Evolutionary conservation across 2,113 vertebrate species (phyloP).

Genomic region (Aphyosemion australe): DNA sequence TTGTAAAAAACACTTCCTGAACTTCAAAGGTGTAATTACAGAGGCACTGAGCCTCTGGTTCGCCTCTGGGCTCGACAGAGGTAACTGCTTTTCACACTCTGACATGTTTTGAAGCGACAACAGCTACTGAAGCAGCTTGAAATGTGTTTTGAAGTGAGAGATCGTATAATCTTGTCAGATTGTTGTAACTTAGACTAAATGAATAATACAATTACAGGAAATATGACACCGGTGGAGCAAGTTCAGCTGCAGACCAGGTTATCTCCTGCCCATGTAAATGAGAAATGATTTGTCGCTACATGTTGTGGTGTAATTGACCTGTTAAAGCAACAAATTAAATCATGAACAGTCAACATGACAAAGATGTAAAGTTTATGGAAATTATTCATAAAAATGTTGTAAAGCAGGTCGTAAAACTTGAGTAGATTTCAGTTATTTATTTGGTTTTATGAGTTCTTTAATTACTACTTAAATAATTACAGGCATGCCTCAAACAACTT

Average conservation of each 20-base stretch:
- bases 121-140: constrained; percentile 39
- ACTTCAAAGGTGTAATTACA: constrained; percentile 77
- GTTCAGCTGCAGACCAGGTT: constrained; percentile 2
- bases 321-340: constrained; percentile 51
- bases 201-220: neutral
- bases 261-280: constrained; percentile 10
- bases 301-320: constrained; percentile 16
- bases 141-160: constrained; percentile 24
- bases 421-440: neutral
- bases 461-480: no score
- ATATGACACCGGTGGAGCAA: constrained; percentile 5
- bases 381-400: neutral
- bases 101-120: constrained; percentile 70
- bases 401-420: no score
- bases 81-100: constrained; percentile 62
- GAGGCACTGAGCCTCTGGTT: constrained; percentile 57
- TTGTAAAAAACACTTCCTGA: constrained; percentile 62
- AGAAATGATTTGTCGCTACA: constrained; percentile 6
- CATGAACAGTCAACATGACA: constrained; percentile 32
- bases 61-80: constrained; percentile 62
- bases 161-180: constrained; percentile 9
- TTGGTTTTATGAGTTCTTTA: neutral
- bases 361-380: constrained; percentile 31
- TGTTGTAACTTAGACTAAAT: neutral
- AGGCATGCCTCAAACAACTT: no score